Conservation (phyloP, 2,113 vertebrate species). For the Tragulus kanchil region DNA sequence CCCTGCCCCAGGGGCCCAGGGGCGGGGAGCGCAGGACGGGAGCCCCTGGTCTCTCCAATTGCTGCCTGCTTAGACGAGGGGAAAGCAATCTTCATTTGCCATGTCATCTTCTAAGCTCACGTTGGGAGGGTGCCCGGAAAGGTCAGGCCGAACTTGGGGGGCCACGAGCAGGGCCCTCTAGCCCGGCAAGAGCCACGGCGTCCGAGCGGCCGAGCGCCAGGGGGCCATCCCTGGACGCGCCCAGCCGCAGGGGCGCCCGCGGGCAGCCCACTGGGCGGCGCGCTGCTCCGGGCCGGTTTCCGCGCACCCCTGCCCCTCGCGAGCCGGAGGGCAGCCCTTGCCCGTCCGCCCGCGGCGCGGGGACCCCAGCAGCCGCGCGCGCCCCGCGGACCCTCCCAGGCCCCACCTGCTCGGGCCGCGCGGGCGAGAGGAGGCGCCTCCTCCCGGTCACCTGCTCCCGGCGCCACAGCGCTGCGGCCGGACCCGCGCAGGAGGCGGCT, state of each 20-base stretch:
- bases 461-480: not conserved
- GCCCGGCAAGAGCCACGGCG: not conserved
- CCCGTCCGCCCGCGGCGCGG: not conserved
- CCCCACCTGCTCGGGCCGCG: not conserved
- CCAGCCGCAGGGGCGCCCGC: rapidly evolving
- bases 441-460: constrained; percentile 21
- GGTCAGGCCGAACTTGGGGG: rapidly evolving
- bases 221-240: rapidly evolving
- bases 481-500: rapidly evolving
- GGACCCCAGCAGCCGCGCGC: not conserved
- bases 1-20: not conserved
- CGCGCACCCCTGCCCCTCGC: not conserved
- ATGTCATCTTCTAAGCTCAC: not conserved
- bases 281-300: not conserved
- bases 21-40: not conserved
- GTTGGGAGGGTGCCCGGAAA: too few species aligned
- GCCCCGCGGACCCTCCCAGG: rapidly evolving
- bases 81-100: rapidly evolving
- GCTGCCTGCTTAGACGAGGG: not conserved
- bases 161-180: not conserved
- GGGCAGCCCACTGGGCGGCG: not conserved
- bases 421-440: not conserved
- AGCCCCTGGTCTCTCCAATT: not conserved
- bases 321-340: not conserved
- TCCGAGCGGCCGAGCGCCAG: rapidly evolving